phyloP scores from a whole-genome alignment of 1,140 invertebrate species.

The Patella vulgata region DNA sequence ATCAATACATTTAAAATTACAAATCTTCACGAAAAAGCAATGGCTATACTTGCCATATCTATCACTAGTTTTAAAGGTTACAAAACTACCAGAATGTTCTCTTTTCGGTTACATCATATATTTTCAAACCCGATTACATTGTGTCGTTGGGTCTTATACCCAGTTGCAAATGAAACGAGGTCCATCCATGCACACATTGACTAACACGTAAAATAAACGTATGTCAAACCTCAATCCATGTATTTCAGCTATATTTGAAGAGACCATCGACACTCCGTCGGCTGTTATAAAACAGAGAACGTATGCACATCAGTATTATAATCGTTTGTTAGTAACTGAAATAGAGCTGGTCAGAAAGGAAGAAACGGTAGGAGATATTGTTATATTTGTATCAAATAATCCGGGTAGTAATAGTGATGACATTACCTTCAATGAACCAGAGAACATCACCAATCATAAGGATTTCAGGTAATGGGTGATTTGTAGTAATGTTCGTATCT shows the following conservation, averaged over 20 bases:
- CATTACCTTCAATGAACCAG: background rate
- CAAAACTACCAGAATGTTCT: too few relatives aligned
- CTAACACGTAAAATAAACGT: too few relatives aligned
- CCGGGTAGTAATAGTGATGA: slow-evolving; percentile 6
- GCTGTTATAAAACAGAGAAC: slow-evolving; percentile 12
- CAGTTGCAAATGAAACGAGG: too few relatives aligned
- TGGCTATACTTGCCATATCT: too few relatives aligned
- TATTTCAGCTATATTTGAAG: slow-evolving; percentile 3
- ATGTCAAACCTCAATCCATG: too few relatives aligned
- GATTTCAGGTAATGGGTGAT: background rate
- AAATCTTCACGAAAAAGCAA: too few relatives aligned
- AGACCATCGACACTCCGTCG: slow-evolving; percentile 3
- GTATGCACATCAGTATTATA: slow-evolving; percentile 13
- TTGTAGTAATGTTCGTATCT: background rate
- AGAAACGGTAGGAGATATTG: background rate
- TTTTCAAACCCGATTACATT: too few relatives aligned
- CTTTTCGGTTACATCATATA: too few relatives aligned
- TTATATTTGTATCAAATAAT: background rate
- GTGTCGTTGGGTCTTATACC: too few relatives aligned
- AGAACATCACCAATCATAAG: background rate
- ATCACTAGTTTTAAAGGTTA: too few relatives aligned
- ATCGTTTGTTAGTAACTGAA: slow-evolving; percentile 13
- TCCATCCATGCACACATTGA: too few relatives aligned
- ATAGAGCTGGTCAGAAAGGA: slow-evolving; percentile 6
- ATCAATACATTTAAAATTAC: too few relatives aligned